These are phyloP conservation scores for Coreoperca whiteheadi DNA, from an alignment of 2,113 vertebrate genomes.

Conservation along the genomic window DNA sequence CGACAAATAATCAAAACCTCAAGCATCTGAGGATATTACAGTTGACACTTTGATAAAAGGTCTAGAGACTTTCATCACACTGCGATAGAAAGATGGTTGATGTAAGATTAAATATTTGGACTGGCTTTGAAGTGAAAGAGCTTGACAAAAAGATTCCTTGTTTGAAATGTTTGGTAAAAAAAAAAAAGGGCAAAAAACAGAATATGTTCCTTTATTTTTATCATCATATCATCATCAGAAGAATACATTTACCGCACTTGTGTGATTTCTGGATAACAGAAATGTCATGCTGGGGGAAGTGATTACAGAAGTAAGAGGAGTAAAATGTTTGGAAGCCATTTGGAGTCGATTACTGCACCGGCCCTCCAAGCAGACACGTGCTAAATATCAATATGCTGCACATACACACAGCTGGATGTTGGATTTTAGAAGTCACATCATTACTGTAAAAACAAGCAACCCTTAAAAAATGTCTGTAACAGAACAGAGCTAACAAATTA, in stretches of 20 bases:
- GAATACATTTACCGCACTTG: background rate
- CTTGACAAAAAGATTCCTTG: background rate
- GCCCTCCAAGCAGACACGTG: background rate
- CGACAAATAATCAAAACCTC: slow-evolving; percentile 46
- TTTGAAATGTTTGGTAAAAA: background rate
- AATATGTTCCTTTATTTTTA: background rate
- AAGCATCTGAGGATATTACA: slow-evolving; percentile 22
- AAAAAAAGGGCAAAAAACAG: too few species aligned
- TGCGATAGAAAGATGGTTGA: background rate
- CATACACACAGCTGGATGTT: background rate
- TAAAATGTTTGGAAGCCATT: background rate
- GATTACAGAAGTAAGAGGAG: background rate
- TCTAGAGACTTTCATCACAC: slow-evolving; percentile 12
- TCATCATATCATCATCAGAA: too few species aligned
- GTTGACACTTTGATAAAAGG: slow-evolving; percentile 4
- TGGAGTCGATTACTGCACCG: background rate
- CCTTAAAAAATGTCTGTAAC: background rate
- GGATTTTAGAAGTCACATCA: background rate
- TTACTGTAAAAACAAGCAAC: background rate
- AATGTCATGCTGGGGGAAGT: background rate
- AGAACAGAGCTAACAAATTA: background rate
- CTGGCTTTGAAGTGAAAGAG: background rate
- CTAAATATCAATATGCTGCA: slow-evolving; percentile 1
- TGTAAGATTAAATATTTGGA: slow-evolving; percentile 12
- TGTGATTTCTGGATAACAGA: background rate